Conservation (phyloP, 2,888 invertebrate species). For the Trissoscelio sp. region DNA sequence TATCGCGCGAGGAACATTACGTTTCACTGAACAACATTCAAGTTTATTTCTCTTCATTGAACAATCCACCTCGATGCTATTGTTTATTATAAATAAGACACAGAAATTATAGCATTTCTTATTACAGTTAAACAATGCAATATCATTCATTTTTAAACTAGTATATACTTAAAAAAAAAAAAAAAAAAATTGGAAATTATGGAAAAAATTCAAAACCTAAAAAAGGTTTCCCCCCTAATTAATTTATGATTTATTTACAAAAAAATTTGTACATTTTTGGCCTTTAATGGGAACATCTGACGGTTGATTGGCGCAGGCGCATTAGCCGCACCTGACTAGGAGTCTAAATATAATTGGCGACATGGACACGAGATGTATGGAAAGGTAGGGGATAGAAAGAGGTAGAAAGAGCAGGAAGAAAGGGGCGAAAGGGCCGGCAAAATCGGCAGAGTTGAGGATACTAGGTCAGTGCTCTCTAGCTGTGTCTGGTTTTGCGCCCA, state of each 20-base stretch:
- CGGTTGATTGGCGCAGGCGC: slow-evolving; percentile 24
- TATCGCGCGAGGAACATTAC: slow-evolving; percentile 52
- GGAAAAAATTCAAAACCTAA: too few species aligned
- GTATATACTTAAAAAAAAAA: too few species aligned
- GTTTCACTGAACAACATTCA: slow-evolving; percentile 32
- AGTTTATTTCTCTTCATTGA: slow-evolving; percentile 19
- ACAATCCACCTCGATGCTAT: not conserved
- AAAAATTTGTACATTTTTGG: too few species aligned
- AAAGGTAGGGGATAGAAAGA: not conserved
- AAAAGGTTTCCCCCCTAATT: too few species aligned
- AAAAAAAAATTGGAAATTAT: too few species aligned
- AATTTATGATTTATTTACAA: too few species aligned
- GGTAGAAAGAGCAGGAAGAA: slow-evolving; percentile 23
- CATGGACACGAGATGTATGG: too few species aligned
- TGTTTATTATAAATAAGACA: slow-evolving; percentile 2
- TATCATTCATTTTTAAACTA: too few species aligned
- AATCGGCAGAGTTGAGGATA: slow-evolving; percentile 75
- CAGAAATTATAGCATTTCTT: too few species aligned
- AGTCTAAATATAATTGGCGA: slow-evolving; percentile 60
- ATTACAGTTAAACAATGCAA: not conserved
- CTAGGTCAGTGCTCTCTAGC: slow-evolving; percentile 81
- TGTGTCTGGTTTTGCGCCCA: slow-evolving; percentile 73
- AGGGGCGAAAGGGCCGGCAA: slow-evolving; percentile 60
- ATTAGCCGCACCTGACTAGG: slow-evolving; percentile 42
- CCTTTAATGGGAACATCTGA: slow-evolving; percentile 15